Conservation (phyloP, 2,888 invertebrate species). For the Druceiella hillmani region DNA sequence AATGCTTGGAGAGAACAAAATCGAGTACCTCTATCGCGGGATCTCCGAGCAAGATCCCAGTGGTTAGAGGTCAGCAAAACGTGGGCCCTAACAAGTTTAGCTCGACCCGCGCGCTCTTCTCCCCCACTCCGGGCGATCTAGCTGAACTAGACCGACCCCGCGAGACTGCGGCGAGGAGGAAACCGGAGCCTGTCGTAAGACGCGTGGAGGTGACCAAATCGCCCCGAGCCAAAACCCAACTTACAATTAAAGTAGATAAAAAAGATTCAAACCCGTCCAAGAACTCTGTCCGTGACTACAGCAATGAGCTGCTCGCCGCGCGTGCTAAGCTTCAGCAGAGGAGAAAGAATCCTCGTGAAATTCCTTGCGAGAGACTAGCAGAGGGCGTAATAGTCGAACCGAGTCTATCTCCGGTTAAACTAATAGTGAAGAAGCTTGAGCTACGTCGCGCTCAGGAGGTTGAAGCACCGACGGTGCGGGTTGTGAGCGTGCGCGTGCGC, state of each 20-base stretch:
- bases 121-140: constrained; percentile 55
- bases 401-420: constrained; percentile 45
- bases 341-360: constrained; percentile 38
- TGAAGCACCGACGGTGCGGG: constrained; percentile 38
- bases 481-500: constrained; percentile 42
- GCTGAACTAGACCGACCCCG: constrained; percentile 49
- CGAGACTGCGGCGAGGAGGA: constrained; percentile 52
- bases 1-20: constrained; percentile 40
- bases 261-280: constrained; percentile 35
- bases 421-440: constrained; percentile 47
- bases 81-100: constrained; percentile 47
- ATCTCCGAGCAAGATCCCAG: constrained; percentile 58
- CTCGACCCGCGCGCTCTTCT: constrained; percentile 49
- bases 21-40: constrained; percentile 52
- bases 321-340: constrained; percentile 48
- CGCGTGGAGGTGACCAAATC: constrained; percentile 34
- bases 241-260: constrained; percentile 43
- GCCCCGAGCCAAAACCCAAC: constrained; percentile 44
- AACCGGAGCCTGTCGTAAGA: constrained; percentile 31
- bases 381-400: constrained; percentile 36
- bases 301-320: constrained; percentile 47
- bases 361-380: constrained; percentile 35
- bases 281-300: constrained; percentile 40
- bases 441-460: constrained; percentile 43
- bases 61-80: constrained; percentile 50